These are phyloP conservation scores for Leucophora obtusa DNA, from an alignment of 2,888 invertebrate species.

Conservation along the genomic window DNA sequence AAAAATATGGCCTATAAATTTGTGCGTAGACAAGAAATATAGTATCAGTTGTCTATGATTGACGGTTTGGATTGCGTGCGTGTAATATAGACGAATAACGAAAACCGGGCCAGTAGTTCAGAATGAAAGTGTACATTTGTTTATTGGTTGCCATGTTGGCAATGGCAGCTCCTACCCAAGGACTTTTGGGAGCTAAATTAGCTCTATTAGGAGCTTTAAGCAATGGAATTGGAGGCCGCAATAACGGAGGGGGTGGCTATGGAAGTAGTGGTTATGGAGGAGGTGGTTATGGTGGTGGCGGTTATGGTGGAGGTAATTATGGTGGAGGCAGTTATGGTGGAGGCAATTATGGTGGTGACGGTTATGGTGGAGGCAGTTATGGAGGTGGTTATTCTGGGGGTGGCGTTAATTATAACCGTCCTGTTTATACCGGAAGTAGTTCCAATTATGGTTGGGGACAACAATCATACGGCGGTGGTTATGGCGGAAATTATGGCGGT, in stretches of 20 bases:
- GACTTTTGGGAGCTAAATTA: constrained; percentile 73
- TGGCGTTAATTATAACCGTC: constrained; percentile 51
- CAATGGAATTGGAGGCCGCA: constrained; percentile 64
- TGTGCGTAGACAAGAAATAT: constrained; percentile 69
- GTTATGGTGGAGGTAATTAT: constrained; percentile 1
- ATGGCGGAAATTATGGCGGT: constrained; percentile 36
- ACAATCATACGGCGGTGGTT: constrained; percentile 53
- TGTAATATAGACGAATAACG: constrained; percentile 18
- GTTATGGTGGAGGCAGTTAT: not conserved
- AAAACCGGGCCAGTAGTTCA: constrained; percentile 1
- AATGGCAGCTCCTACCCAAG: constrained; percentile 69
- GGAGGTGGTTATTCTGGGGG: constrained; percentile 8
- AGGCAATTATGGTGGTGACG: constrained; percentile 14
- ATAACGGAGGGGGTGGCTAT: not conserved
- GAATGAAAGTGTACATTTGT: constrained; percentile 71
- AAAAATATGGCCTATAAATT: constrained; percentile 72
- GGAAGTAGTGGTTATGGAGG: constrained; percentile 37
- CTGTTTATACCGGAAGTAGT: constrained; percentile 45
- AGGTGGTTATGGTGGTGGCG: constrained; percentile 11
- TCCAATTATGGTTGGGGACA: constrained; percentile 60
- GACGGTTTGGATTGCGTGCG: constrained; percentile 40
- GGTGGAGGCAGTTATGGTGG: constrained; percentile 28
- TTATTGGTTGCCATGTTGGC: constrained; percentile 70
- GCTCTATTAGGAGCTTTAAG: constrained; percentile 70
- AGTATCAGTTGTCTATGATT: constrained; percentile 71